phyloP scores from a whole-genome alignment of 2,888 invertebrate species.

The Caenorhabditis wallacei region DNA sequence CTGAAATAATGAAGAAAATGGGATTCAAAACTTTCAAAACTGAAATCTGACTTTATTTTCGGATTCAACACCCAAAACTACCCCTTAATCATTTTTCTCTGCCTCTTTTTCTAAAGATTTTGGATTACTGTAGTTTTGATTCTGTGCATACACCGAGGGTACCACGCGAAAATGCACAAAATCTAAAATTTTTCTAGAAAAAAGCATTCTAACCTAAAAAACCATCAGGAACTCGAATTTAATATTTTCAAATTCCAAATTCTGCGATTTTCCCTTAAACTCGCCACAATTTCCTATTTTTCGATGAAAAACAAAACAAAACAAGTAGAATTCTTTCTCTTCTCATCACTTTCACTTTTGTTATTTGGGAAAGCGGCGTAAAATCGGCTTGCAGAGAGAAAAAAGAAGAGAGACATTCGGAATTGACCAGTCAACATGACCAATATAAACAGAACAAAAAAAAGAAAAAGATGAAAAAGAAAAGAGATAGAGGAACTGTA shows the following conservation, averaged over 20 bases:
- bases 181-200: not conserved
- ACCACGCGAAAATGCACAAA: not conserved
- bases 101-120: not conserved
- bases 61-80: too few species aligned
- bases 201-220: not conserved
- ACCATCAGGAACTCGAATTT: not conserved
- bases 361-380: conserved; percentile 5
- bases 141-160: not conserved
- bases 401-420: conserved; percentile 5
- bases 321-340: not conserved
- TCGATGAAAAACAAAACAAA: not conserved
- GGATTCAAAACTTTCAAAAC: too few species aligned
- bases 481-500: conserved; percentile 8
- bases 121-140: not conserved
- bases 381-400: conserved; percentile 1
- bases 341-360: conserved; percentile 41
- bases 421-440: conserved; percentile 26
- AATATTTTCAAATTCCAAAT: not conserved
- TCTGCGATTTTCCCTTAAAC: not conserved
- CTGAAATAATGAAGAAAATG: too few species aligned
- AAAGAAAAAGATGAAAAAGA: not conserved
- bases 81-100: too few species aligned
- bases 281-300: not conserved
- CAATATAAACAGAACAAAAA: conserved; percentile 14
- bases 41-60: too few species aligned